phyloP scores from a whole-genome alignment of 2,888 invertebrate species.

The Pachymerium ferrugineum region DNA sequence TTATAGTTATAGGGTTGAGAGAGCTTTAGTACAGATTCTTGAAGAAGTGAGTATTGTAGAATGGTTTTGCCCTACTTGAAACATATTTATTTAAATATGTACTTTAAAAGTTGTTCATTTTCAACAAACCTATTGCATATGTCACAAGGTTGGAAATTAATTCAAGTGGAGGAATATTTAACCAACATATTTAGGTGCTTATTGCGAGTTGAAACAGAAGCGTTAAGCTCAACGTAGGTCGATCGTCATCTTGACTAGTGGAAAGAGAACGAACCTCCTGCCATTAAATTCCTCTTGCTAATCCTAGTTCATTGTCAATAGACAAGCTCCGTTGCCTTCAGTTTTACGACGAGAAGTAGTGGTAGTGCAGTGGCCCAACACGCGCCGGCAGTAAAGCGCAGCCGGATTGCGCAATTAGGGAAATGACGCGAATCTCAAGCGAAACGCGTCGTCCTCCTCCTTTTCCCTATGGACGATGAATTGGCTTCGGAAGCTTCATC shows the following conservation, averaged over 20 bases:
- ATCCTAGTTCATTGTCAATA: conserved; percentile 4
- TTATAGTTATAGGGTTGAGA: too few relatives aligned
- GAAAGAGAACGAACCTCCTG: too few relatives aligned
- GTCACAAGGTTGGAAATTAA: too few relatives aligned
- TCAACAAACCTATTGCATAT: too few relatives aligned
- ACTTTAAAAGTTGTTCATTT: too few relatives aligned
- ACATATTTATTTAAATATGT: too few relatives aligned
- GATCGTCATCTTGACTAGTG: not conserved
- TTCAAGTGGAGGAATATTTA: too few relatives aligned
- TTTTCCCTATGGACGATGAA: not conserved
- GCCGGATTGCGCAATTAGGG: conserved; percentile 9
- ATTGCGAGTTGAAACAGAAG: too few relatives aligned
- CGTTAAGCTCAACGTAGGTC: not conserved
- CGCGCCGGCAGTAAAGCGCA: not conserved
- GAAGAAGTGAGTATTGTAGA: too few relatives aligned
- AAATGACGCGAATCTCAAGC: not conserved
- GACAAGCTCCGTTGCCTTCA: conserved; percentile 9
- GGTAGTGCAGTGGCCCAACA: not conserved
- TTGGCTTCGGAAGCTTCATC: conserved; percentile 4
- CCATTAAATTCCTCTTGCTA: conserved; percentile 13
- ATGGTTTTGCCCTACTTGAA: too few relatives aligned
- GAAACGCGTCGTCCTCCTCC: not conserved
- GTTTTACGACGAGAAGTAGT: conserved; percentile 2
- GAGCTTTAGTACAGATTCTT: too few relatives aligned
- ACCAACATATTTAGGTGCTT: too few relatives aligned